Base-by-base conservation (phyloP, 2,888 invertebrate genomes). In the Epinotia bilunana region DNA sequence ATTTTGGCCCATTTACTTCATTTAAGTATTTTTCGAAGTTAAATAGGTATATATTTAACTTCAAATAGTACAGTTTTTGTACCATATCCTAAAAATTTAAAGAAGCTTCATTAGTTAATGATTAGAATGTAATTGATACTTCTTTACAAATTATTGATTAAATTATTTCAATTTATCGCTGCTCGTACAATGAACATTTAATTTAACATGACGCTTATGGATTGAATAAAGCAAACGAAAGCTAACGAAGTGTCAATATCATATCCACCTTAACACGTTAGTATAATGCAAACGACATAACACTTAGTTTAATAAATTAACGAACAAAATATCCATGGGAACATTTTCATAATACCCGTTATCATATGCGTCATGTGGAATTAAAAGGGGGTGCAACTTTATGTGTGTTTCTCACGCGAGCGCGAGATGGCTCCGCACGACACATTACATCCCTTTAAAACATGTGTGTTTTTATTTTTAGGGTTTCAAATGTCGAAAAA, bases 341-440 rank as follows among this genome's bases (percentile, higher is more conserved):
- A 86, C 81, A 79, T 78, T 81, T 83, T 80, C 83, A 82, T 80
- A 80, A 81, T 74, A 74, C 58, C 64, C 23, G 70, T 65, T 71
- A 60, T 71, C 74, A 83, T 90, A 89, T 84, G 79, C 84, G 87
- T 88, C 89, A 89, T 83, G 88, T 87, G 86, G 84, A 88, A 90
- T 91, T 88, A 91, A 90, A 87, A 82, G 77, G 78, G 83, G 85
- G 86, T 82, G 77, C 76, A 60, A 64, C 79, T 74, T 84, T 86
- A 86, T 86, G 85, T 81, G 64, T 71, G 72, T 60, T 81, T 81
- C 81, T 79, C 87, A 88, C 87, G 87, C 87, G 53, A 83, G 55
- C 72, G 77, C 65, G 72, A 76, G 79, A 74, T 69, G 76, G 76
- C 76, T 79, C 78, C 79, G 80, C 63, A 65, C 64, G 64, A 74